A percentile compares a stretch with the other conserved stretches of the same genome.
phyloP scores from a whole-genome alignment of 2,888 invertebrate genomes.

The Tortricodes alternella region DNA sequence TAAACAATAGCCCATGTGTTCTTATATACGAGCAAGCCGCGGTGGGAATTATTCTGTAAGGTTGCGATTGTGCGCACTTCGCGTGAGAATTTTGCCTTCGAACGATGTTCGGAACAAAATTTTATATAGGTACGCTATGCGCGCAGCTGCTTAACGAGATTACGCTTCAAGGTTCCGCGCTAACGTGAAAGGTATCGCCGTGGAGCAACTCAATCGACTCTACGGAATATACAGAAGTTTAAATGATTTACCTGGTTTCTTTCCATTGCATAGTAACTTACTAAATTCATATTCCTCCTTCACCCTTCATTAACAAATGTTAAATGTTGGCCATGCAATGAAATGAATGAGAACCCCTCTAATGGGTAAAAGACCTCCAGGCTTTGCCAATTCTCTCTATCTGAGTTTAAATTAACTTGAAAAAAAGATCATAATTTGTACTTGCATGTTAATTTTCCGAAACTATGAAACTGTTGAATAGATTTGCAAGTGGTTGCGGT shows the following conservation, averaged over 20 bases:
- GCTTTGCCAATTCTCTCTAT: too few relatives aligned
- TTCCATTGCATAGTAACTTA: too few relatives aligned
- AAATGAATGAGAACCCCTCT: too few relatives aligned
- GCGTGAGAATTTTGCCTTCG: constrained; percentile 65
- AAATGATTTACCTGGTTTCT: background rate
- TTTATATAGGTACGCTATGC: constrained; percentile 40
- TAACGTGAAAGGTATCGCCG: constrained; percentile 61
- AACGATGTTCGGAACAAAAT: constrained; percentile 46
- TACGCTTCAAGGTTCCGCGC: constrained; percentile 61
- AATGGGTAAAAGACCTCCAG: too few relatives aligned
- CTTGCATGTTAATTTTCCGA: too few relatives aligned
- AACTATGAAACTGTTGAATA: background rate
- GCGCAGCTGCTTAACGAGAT: constrained; percentile 59
- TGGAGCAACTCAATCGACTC: constrained; percentile 2
- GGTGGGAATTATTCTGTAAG: constrained; percentile 44
- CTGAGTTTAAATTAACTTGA: too few relatives aligned
- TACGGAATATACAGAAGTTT: constrained; percentile 6
- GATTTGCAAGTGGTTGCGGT: constrained; percentile 31
- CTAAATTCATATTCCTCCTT: too few relatives aligned
- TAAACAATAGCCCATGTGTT: constrained; percentile 42
- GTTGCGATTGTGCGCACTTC: constrained; percentile 60
- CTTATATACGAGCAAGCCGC: constrained; percentile 29
- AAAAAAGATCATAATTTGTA: too few relatives aligned
- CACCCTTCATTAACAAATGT: too few relatives aligned
- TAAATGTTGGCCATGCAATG: too few relatives aligned